These are phyloP conservation scores for Perodicticus potto DNA, from an alignment of 2,797 vertebrate genomes.

Conservation along the genomic window DNA sequence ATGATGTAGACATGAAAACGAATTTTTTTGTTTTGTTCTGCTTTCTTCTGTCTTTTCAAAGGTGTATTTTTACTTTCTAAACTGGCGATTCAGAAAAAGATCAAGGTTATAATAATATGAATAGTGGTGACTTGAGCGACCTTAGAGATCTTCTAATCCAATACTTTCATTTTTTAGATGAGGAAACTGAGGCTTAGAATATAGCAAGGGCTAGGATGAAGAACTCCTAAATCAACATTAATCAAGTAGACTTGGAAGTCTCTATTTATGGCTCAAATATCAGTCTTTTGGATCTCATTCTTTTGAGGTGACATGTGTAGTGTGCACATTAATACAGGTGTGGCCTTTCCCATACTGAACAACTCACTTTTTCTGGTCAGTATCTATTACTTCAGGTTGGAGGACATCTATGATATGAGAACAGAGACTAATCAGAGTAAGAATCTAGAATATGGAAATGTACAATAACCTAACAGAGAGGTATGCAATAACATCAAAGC, in stretches of 20 bases:
- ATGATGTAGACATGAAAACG: conserved; percentile 33
- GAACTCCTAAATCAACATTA: conserved; percentile 33
- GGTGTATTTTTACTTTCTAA: conserved; percentile 23
- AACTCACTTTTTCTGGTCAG: conserved; percentile 30
- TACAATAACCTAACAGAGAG: background rate
- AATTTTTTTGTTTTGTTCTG: background rate
- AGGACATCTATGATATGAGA: background rate
- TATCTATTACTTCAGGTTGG: conserved; percentile 19
- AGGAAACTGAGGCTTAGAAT: background rate
- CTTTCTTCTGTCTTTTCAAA: conserved; percentile 52
- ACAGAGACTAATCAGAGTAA: background rate
- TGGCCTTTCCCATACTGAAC: background rate
- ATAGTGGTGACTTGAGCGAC: background rate
- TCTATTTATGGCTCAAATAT: conserved; percentile 29
- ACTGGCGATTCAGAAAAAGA: conserved; percentile 40
- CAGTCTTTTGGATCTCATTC: conserved; percentile 40
- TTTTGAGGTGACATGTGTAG: background rate
- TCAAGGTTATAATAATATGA: conserved; percentile 5
- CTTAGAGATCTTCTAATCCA: conserved; percentile 15
- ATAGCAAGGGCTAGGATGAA: conserved; percentile 34
- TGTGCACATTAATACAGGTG: background rate
- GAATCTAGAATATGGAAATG: background rate
- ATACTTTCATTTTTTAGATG: conserved; percentile 39
- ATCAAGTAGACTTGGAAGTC: background rate
- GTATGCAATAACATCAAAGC: conserved; percentile 19